Conservation (phyloP, 2,888 invertebrate genomes). For the Xanthorhoe designata region DNA sequence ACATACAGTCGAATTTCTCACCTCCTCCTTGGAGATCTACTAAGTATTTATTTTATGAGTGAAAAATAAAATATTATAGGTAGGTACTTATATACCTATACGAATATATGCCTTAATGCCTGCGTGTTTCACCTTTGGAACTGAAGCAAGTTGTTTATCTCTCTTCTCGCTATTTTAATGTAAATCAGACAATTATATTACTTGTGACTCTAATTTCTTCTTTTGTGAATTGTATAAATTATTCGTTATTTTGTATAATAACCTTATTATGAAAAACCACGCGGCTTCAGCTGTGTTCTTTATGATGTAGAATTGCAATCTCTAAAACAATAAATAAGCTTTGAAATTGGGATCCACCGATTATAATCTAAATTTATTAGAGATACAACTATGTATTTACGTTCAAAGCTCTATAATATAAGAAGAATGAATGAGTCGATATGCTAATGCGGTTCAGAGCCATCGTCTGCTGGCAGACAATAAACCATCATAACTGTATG, state of each 20-base stretch:
- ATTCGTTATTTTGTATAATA: background rate
- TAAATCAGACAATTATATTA: too few relatives aligned
- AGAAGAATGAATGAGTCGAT: slow-evolving; percentile 37
- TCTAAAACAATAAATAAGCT: slow-evolving; percentile 32
- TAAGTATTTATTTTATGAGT: too few relatives aligned
- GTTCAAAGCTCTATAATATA: slow-evolving; percentile 34
- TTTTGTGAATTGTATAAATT: background rate
- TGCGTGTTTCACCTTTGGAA: too few relatives aligned
- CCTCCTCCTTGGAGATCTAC: too few relatives aligned
- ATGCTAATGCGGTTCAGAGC: slow-evolving; percentile 56
- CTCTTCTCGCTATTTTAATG: too few relatives aligned
- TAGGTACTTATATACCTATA: too few relatives aligned
- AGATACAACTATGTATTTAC: slow-evolving; percentile 26
- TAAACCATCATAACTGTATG: slow-evolving; percentile 59
- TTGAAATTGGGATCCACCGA: slow-evolving; percentile 19
- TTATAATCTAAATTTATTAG: slow-evolving; percentile 32
- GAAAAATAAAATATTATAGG: too few relatives aligned
- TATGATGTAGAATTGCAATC: slow-evolving; percentile 8
- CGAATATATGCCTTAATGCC: too few relatives aligned
- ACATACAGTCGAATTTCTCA: too few relatives aligned
- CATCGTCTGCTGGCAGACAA: slow-evolving; percentile 49
- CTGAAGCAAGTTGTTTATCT: too few relatives aligned
- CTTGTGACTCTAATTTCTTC: background rate
- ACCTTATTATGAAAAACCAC: background rate
- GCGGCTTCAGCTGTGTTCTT: background rate